Percentiles rank a stretch among this genome's conserved stretches.
Conservation (phyloP, 1,140 invertebrate genomes). For the Prorops nasuta region DNA sequence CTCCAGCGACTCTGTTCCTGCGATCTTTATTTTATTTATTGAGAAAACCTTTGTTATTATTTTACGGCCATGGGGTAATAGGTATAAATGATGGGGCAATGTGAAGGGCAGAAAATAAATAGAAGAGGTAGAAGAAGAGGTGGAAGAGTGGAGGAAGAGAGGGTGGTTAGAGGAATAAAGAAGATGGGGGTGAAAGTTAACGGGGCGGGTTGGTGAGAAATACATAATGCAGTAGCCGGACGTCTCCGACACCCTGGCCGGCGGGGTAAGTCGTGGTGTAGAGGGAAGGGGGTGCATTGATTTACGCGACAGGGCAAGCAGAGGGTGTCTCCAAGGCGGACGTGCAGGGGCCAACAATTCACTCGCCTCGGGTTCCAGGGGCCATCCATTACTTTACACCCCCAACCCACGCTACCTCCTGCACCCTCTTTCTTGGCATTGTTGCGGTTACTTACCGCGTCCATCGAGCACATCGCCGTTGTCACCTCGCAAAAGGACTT, state of each 20-base stretch:
- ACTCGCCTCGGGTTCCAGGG: constrained; percentile 51
- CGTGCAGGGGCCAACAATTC: constrained; percentile 53
- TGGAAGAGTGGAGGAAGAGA: constrained; percentile 17
- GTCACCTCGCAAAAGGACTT: too few species aligned
- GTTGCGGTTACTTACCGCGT: constrained; percentile 51
- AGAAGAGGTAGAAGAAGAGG: constrained; percentile 8
- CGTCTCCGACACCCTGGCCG: constrained; percentile 34
- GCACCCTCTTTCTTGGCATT: constrained; percentile 31
- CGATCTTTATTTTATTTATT: too few species aligned
- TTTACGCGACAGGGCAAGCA: constrained; percentile 46
- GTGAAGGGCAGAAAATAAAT: not conserved
- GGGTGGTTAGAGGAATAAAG: constrained; percentile 10
- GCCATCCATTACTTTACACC: constrained; percentile 54
- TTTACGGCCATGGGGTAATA: too few species aligned
- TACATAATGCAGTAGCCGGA: constrained; percentile 59
- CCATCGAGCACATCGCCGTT: too few species aligned
- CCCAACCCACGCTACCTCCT: not conserved
- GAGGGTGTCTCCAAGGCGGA: constrained; percentile 51
- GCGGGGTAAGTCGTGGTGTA: constrained; percentile 26
- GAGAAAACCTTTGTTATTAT: too few species aligned
- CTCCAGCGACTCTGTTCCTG: too few species aligned
- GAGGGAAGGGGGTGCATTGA: constrained; percentile 47
- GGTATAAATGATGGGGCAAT: not conserved
- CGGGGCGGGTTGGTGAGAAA: constrained; percentile 41
- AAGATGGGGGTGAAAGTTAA: constrained; percentile 32